Percentiles rank a stretch among this genome's conserved stretches.
Conservation (phyloP, 2,113 vertebrate species). For the Chrysemys picta region DNA sequence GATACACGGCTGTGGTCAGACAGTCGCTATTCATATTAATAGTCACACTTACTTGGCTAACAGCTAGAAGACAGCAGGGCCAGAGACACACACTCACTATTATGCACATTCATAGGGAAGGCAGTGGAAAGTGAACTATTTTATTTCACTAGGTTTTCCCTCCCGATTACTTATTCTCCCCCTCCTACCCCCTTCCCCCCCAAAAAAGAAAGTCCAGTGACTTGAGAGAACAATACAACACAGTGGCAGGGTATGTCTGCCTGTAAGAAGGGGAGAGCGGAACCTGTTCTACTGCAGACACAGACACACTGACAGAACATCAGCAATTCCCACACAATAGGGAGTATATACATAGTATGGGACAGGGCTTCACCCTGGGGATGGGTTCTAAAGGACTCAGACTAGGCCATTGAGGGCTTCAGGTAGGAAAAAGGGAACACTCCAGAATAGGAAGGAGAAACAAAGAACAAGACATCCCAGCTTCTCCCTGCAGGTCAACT, state of each 20-base stretch:
- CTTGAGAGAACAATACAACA: constrained; percentile 57
- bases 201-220: constrained; percentile 38
- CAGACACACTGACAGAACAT: constrained; percentile 64
- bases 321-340: constrained; percentile 63
- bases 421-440: background rate
- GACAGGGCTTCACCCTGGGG: background rate
- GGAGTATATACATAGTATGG: constrained; percentile 52
- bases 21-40: constrained; percentile 89
- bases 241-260: constrained; percentile 51
- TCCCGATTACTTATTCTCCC: background rate
- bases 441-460: background rate
- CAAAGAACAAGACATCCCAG: background rate
- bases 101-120: constrained; percentile 88
- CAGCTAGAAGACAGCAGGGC: constrained; percentile 91
- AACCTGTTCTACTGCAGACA: constrained; percentile 55
- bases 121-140: constrained; percentile 83
- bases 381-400: background rate
- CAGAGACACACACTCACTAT: constrained; percentile 86
- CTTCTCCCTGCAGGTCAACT: constrained; percentile 31
- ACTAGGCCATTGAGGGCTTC: background rate
- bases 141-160: constrained; percentile 59
- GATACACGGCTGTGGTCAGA: constrained; percentile 89
- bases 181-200: background rate
- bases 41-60: constrained; percentile 91
- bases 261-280: constrained; percentile 45